Base-by-base conservation (phyloP, 2,888 invertebrate genomes). In the Macrostomum cliftonense region DNA sequence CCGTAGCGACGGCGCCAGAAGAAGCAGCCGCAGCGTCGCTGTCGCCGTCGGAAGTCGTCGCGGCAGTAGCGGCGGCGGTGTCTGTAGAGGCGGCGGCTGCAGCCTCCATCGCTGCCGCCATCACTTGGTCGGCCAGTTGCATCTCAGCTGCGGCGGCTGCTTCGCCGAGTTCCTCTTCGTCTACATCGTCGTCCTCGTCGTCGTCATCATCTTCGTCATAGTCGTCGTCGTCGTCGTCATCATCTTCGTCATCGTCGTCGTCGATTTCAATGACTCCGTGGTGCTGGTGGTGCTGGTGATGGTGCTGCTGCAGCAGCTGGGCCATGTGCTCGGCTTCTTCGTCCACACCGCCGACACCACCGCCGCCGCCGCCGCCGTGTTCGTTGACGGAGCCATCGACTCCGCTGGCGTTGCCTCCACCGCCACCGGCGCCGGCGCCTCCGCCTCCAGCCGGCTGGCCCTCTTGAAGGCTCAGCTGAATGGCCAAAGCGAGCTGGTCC, bases 391-490 rank as follows among this genome's bases (percentile, higher is more conserved):
- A 49, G 11, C 58, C 57, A 38, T 54, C 55, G 46, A 58, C 57
- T 9, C 58, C 61, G 5, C 28, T 9, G 14, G 44, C 44, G 16
- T 37, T 37, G 21, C 40, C 14, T 2, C 17, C 9, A 36, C 20
- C 39, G 14, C 38, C n/a, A n/a, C 37, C 17, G 28, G 40, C 14
- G 12, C 59, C 62, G 17, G 52, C 51, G 11, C 58, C 57, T 37
- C 55, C 55, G 46, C 58, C 56, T 9, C 58, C 61, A 17, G 57
- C 63, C 43, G 71, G 60, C 45, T 72, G 60, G 7, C 73, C 74
- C 57, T 76, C 75, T 20, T 75, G 60, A 7, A 59, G 55, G 0
- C 70, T 53, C 2, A 60, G 60, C 43, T 59, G 39, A 7, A 45
- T 37, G 2, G 45, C 45, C 16, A 45, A 37, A 36, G 37, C 38